phyloP scores from a whole-genome alignment of 2,797 vertebrate species.

The Thunnus albacares region DNA sequence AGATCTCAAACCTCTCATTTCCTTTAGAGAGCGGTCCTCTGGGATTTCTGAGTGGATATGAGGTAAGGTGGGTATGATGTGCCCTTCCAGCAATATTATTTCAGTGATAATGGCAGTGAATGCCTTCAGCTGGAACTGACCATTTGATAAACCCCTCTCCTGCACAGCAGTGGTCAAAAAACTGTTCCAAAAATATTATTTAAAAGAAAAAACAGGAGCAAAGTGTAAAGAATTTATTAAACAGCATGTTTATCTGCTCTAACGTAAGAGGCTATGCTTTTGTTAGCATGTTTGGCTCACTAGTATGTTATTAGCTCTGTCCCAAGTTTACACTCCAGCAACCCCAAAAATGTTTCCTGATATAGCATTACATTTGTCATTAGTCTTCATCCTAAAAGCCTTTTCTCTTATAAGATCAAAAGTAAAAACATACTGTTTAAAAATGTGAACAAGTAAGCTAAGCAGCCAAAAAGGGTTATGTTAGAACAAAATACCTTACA shows the following conservation, averaged over 20 bases:
- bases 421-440: too few species aligned
- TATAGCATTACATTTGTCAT: background rate
- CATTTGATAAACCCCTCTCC: background rate
- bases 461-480: too few species aligned
- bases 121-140: conserved; percentile 21
- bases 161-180: background rate
- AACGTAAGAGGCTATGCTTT: background rate
- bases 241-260: background rate
- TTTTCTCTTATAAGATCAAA: too few species aligned
- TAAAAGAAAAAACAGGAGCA: background rate
- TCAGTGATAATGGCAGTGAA: conserved; percentile 18
- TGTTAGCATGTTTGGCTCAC: background rate
- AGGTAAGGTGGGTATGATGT: conserved; percentile 26
- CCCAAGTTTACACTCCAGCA: background rate
- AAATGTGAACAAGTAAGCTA: too few species aligned
- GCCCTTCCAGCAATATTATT: conserved; percentile 34
- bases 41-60: conserved; percentile 40
- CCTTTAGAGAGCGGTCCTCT: conserved; percentile 49
- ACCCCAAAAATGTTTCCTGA: background rate
- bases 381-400: too few species aligned
- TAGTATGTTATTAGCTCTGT: too few species aligned
- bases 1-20: conserved; percentile 75
- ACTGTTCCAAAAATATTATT: too few species aligned
- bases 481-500: too few species aligned
- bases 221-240: background rate